Base-by-base conservation (phyloP, 2,113 vertebrate species). In the Sarotherodon lohbergeri region DNA sequence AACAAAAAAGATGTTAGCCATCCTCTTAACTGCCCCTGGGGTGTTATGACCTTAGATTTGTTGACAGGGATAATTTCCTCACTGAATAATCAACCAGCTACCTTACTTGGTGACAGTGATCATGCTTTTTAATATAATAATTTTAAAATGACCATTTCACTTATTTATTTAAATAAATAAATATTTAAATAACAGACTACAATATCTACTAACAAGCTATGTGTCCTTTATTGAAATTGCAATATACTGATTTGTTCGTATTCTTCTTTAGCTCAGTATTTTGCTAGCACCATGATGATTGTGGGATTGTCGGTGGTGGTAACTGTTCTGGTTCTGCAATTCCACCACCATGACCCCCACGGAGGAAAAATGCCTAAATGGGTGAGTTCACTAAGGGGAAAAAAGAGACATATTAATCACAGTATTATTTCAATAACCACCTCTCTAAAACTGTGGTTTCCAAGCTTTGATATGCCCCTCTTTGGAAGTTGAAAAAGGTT, bases 201-300 rank as follows among this genome's bases (percentile, higher is more conserved):
- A 39, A 24, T 7, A 41, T 85, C 52, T 41, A 5, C 41, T 57
- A 19, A 9, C 9, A 32, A 14, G 14, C 22, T 8, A 19, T n/a
- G 57, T 63, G 4, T 22, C 39, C 29, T 19, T 34, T 61, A 4
- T 86, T 8, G 2, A 41, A 57, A 56, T 2, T 73, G 27, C 79
- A n/a, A 17, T 36, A 3, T n/a, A 24, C 27, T 50, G 10, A n/a
- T 52, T n/a, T 86, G 24, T 57, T 68, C 22, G 3, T 81, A 27
- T 61, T 52, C 56, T 46, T 88, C 87, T 90, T 78, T 92, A 98
- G 98, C 97, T 92, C 98, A 98, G 90, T 98, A 98, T 95, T 98
- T 98, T 3, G 97, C 98, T 7, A 98, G 97, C 89, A 98, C 98
- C 86, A 98, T 98, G 98, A 97, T 98, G 94, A 98, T 98, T 1